These are phyloP conservation scores for Gryon sp. DNA, from an alignment of 1,140 invertebrate genomes.

Conservation along the genomic window DNA sequence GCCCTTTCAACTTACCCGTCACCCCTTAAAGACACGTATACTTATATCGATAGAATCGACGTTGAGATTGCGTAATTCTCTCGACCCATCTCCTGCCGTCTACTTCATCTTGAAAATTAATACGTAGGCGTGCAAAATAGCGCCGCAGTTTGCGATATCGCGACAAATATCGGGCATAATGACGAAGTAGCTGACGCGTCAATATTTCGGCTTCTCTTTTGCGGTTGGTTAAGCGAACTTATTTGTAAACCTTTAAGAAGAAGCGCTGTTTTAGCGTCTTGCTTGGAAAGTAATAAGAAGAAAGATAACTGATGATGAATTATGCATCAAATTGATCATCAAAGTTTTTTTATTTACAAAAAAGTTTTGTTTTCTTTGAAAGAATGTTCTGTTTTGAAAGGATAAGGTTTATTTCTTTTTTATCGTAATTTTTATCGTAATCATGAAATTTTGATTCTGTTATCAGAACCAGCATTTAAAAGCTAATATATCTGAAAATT, in stretches of 20 bases:
- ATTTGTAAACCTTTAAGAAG: constrained; percentile 25
- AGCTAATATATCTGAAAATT: too few relatives aligned
- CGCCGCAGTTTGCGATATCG: constrained; percentile 32
- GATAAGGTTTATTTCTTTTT: too few relatives aligned
- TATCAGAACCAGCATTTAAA: too few relatives aligned
- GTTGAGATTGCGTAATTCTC: constrained; percentile 46
- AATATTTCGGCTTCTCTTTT: constrained; percentile 19
- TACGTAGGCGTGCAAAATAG: constrained; percentile 30
- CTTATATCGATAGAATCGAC: constrained; percentile 47
- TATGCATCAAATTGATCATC: too few relatives aligned
- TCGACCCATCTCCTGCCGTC: not conserved
- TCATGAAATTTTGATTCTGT: too few relatives aligned
- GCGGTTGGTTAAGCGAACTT: constrained; percentile 30
- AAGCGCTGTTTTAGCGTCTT: not conserved
- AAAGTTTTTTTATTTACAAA: too few relatives aligned
- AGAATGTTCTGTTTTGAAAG: too few relatives aligned
- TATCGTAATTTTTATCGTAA: too few relatives aligned
- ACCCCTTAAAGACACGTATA: constrained; percentile 26
- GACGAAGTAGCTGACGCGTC: constrained; percentile 12
- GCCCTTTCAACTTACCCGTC: constrained; percentile 28
- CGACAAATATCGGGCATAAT: constrained; percentile 40
- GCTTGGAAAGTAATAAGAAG: too few relatives aligned
- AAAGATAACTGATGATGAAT: too few relatives aligned
- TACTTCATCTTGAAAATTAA: constrained; percentile 26
- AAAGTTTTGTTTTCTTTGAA: too few relatives aligned